Base-by-base conservation (phyloP, 2,797 vertebrate species). In the Sebastes steindachneri region DNA sequence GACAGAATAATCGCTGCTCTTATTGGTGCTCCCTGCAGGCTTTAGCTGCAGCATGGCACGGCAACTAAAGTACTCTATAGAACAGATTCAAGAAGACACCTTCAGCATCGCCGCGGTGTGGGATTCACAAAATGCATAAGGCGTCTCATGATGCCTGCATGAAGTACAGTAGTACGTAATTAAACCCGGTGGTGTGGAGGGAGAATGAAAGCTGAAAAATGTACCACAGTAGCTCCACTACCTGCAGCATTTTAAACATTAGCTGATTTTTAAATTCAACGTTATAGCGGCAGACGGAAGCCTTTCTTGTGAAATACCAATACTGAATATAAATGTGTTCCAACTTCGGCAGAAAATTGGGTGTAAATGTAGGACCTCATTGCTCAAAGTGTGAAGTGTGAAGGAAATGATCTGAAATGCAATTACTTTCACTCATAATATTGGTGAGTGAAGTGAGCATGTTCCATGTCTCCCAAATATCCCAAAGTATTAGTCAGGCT, bases 1-100 rank as follows among this genome's bases (percentile, higher is more conserved):
- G 65, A 75, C 28, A 60, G 54, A 60, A 68, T 80, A 71, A 75
- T 78, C 41, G 58, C 41, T 28, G 33, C 31, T 75, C 19, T 59
- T 73, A 58, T 58, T 59, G 31, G n/a, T 12, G 17, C 60, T 55
- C 33, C 80, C 76, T 29, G 64, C 79, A 77, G 79, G 68, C 53
- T 87, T 53, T 21, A 72, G 35, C 55, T 67, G n/a, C 31, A 68
- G 77, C 28, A 10, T 17, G 28, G 58, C 57, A 35, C 37, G 28
- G 54, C 66, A 26, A 29, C n/a, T 31, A 7, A 26, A 62, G 69
- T 60, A 37, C 19, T 79, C 59, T 23, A 64, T 35, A 51, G 53
- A 72, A 23, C 57, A 41, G 58, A 79, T 53, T 72, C 17, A 74
- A 35, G 48, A 15, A 70, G 35, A 65, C 29, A 41, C 48, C 62